A percentile compares a stretch with the other conserved stretches of the same genome.
These are phyloP conservation scores for Globicephala melas DNA, from an alignment of 2,113 vertebrate species.

Conservation along the genomic window DNA sequence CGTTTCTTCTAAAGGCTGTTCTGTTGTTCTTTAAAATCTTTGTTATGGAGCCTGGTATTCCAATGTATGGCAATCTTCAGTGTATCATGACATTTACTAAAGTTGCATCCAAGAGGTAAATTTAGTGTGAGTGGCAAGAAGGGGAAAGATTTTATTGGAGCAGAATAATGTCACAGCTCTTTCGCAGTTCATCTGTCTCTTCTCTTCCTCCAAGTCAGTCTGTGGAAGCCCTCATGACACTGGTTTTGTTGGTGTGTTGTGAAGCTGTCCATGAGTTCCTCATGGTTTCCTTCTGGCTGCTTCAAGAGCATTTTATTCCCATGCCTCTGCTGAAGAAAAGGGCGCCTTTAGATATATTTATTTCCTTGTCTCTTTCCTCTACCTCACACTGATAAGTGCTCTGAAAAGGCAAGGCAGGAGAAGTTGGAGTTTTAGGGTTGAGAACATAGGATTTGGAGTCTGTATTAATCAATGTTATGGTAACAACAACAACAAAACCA, in stretches of 20 bases:
- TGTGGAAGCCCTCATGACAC: not conserved
- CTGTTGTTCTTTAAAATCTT: not conserved
- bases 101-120: not conserved
- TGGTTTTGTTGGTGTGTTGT: not conserved
- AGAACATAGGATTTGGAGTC: not conserved
- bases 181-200: not conserved
- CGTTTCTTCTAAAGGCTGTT: not conserved
- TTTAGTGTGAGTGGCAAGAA: not conserved
- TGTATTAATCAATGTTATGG: not conserved
- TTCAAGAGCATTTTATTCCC: not conserved
- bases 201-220: not conserved
- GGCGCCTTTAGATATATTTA: not conserved
- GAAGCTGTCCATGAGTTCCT: not conserved
- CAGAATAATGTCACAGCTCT: not conserved
- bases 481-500: not conserved
- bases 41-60: not conserved
- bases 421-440: not conserved
- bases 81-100: not conserved
- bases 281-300: not conserved
- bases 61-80: not conserved
- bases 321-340: not conserved
- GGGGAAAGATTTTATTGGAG: not conserved
- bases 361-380: not conserved
- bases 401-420: not conserved
- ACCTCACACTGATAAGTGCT: not conserved